A percentile compares a stretch with the other conserved stretches of the same genome.
Evolutionary conservation across 2,888 invertebrate genomes (phyloP).

Genomic region (Acanthosepion esculentum): DNA sequence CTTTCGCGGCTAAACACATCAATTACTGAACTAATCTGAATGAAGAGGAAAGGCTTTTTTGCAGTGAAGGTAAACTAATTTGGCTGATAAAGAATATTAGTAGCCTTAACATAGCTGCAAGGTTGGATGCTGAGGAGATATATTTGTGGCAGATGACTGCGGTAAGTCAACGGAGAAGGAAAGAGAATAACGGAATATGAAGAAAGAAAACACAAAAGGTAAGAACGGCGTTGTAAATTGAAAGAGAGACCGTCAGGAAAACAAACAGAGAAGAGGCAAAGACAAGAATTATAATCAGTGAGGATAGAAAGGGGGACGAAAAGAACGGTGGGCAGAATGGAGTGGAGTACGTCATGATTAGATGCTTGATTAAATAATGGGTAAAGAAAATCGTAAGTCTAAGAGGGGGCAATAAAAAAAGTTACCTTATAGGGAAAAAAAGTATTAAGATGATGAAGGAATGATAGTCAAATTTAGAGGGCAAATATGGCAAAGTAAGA

Average conservation of each 20-base stretch:
- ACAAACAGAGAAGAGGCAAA: not conserved
- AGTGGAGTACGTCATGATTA: too few species aligned
- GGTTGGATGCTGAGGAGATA: not conserved
- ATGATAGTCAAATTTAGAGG: too few species aligned
- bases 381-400: not conserved
- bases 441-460: too few species aligned
- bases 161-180: not conserved
- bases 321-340: not conserved
- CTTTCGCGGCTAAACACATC: slow-evolving; percentile 33
- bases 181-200: not conserved
- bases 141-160: not conserved
- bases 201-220: too few species aligned
- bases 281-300: not conserved
- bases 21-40: not conserved
- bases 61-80: slow-evolving; percentile 6
- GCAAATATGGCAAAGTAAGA: too few species aligned
- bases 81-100: not conserved
- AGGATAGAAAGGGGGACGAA: accelerated
- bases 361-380: too few species aligned
- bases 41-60: not conserved
- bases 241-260: not conserved
- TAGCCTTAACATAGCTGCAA: not conserved
- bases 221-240: not conserved
- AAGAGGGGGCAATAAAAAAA: too few species aligned
- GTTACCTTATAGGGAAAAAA: too few species aligned